Evolutionary conservation across 2,113 vertebrate genomes (phyloP).

Genomic region (Anhinga rufa): DNA sequence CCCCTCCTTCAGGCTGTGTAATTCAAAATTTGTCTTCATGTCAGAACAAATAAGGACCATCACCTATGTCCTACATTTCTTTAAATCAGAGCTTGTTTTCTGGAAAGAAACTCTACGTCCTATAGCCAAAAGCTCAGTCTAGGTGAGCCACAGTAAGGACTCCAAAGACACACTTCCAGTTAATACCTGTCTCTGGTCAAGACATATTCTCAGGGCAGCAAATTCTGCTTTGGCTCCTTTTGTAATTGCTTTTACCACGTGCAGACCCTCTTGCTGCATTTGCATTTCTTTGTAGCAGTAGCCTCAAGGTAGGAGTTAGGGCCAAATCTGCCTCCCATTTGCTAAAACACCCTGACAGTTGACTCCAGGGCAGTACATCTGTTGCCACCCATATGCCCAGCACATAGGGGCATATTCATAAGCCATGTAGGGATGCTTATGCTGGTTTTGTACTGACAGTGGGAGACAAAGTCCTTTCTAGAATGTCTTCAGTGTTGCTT

Average conservation of each 20-base stretch:
- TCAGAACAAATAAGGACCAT: neutral
- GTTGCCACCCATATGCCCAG: neutral
- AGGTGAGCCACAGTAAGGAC: neutral
- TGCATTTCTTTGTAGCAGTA: neutral
- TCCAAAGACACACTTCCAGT: neutral
- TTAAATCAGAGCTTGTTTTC: neutral
- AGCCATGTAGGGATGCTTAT: neutral
- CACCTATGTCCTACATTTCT: neutral
- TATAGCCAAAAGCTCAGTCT: neutral
- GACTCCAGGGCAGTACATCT: neutral
- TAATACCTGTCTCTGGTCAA: neutral
- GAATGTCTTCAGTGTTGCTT: neutral
- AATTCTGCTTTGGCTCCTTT: neutral
- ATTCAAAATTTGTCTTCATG: neutral
- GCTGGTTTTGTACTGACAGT: neutral
- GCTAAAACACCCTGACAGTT: neutral
- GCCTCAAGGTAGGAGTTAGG: neutral
- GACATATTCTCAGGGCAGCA: neutral
- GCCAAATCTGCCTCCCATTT: neutral
- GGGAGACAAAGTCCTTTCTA: neutral
- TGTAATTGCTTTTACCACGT: neutral
- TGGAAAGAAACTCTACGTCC: neutral
- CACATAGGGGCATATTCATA: rapidly evolving
- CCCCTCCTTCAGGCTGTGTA: neutral
- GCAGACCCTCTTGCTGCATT: neutral